These are phyloP conservation scores for Onthophagus sagittarius DNA, from an alignment of 2,888 invertebrate genomes.

Conservation along the genomic window DNA sequence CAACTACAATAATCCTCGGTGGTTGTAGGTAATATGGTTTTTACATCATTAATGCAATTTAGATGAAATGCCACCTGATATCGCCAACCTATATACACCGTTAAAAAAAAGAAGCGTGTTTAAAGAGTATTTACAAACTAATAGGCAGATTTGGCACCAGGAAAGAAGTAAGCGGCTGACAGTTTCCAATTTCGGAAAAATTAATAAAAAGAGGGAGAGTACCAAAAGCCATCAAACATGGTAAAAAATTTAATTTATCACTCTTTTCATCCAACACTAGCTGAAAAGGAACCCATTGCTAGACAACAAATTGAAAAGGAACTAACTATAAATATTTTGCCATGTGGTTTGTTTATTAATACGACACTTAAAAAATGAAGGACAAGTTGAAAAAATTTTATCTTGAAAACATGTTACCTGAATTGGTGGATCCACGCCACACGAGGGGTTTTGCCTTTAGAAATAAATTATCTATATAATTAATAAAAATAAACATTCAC, in stretches of 20 bases:
- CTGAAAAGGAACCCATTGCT: slow-evolving; percentile 6
- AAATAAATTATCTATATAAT: too few relatives aligned
- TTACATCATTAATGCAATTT: too few relatives aligned
- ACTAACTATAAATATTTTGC: neutral
- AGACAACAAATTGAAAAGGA: neutral
- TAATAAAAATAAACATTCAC: too few relatives aligned
- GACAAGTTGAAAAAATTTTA: neutral
- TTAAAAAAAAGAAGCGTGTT: slow-evolving; percentile 19
- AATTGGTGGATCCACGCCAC: neutral
- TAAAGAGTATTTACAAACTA: slow-evolving; percentile 17
- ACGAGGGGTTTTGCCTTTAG: neutral
- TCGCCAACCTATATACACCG: neutral
- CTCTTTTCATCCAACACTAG: neutral
- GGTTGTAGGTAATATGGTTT: too few relatives aligned
- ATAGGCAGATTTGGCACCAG: slow-evolving; percentile 31
- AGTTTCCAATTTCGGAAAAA: slow-evolving; percentile 36
- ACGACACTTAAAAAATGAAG: neutral
- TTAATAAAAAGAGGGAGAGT: slow-evolving; percentile 23
- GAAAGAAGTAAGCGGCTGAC: slow-evolving; percentile 37
- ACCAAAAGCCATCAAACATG: too few relatives aligned
- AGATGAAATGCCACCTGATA: too few relatives aligned
- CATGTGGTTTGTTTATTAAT: neutral
- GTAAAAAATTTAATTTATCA: slow-evolving; percentile 9
- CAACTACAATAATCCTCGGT: too few relatives aligned
- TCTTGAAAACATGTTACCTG: neutral